Evolutionary conservation across 2,797 vertebrate genomes (phyloP), one percentile per base, ranked within the genome.

Genomic region (Tympanoctomys barrerae): DNA sequence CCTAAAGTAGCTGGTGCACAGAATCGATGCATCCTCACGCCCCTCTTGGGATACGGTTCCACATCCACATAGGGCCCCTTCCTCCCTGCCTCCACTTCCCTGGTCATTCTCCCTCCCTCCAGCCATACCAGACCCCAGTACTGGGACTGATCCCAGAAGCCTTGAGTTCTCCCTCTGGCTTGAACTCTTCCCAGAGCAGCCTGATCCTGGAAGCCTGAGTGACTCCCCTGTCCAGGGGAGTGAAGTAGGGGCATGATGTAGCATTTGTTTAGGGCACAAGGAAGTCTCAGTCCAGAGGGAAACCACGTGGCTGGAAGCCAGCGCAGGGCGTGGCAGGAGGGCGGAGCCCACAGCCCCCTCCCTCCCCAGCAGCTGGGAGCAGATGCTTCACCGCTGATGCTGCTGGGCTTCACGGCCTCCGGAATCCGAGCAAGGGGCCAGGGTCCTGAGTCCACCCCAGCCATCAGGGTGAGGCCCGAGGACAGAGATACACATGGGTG

Each of bases 11-110:
- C 18, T 16, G 31, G 18, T 11, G 8, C 31, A 9, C 31, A 54
- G 49, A 26, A 31, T 54, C 1, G 13, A 5, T 11, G 77, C 31
- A 79, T 5, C 49, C 46, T 33, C 18, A 19, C 3, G 11, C 0
- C 14, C 6, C 14, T 39, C 89, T 46, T 21, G 22, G 54, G 0
- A 64, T 59, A 39, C 62, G 77, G 18, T n/a, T 42, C 36, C 39
- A 24, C 18, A 10, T 24, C 33, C 24, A 5, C 13, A 80, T 0
- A 0, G 0, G 19, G 36, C 19, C 33, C 28, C 28, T 28, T 5
- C 42, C 70, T 90, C 77, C 71, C 62, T 33, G 36, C 52, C 36
- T 61, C 13, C 7, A 2, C 75, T 6, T 21, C 31, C 54, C 4
- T 4, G 19, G 21, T 49, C n/a, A 5, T 52, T 42, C 79, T 62